Evolutionary conservation across 2,888 invertebrate species (phyloP).

Genomic region (Tetranychus piercei): DNA sequence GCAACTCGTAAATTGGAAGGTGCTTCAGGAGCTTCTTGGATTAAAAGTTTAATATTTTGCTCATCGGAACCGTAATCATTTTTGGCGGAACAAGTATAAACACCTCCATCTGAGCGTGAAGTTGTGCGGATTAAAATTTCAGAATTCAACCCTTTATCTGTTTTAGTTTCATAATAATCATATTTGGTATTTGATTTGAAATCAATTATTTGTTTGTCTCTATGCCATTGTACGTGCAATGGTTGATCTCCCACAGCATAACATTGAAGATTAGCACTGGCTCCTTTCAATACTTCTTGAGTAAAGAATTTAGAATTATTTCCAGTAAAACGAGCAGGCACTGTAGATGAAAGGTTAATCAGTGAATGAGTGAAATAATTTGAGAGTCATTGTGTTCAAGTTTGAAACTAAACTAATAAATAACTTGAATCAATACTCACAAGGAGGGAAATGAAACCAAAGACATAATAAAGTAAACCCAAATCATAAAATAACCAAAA

Average conservation of each 20-base stretch:
- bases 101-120: conserved; percentile 26
- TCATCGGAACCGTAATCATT: conserved; percentile 27
- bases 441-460: too few species aligned
- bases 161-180: conserved; percentile 24
- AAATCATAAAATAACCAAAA: too few species aligned
- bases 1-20: neutral
- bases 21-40: conserved; percentile 19
- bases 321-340: conserved; percentile 25
- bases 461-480: too few species aligned
- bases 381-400: too few species aligned
- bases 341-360: conserved; percentile 13
- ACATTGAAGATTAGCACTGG: conserved; percentile 24
- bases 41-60: conserved; percentile 26
- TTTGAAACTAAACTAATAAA: too few species aligned
- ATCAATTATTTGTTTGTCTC: conserved; percentile 22
- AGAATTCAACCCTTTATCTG: conserved; percentile 26
- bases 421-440: too few species aligned
- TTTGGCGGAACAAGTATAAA: conserved; percentile 26
- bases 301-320: conserved; percentile 25
- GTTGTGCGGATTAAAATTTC: conserved; percentile 27
- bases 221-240: conserved; percentile 25
- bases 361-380: neutral
- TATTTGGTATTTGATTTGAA: neutral
- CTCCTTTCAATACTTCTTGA: conserved; percentile 24
- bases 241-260: conserved; percentile 26